These are phyloP conservation scores for Neodon shergylaensis DNA, from an alignment of 2,113 vertebrate genomes.

Conservation along the genomic window DNA sequence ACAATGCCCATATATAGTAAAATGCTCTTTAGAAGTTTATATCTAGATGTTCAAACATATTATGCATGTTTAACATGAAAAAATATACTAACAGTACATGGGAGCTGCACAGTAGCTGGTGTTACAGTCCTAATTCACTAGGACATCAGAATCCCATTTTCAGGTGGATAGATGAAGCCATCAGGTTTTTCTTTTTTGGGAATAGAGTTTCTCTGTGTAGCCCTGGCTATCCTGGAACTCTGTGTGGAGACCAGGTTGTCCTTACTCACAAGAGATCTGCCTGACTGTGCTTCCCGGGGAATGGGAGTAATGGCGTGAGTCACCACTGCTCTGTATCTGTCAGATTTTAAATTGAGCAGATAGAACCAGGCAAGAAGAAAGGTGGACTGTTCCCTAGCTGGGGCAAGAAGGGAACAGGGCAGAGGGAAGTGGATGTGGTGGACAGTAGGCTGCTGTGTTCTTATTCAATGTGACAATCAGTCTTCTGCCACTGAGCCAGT, in stretches of 20 bases:
- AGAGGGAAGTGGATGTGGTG: neutral
- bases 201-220: neutral
- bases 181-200: neutral
- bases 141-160: neutral
- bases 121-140: neutral
- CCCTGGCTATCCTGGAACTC: neutral
- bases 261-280: neutral
- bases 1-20: neutral
- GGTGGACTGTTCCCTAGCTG: no score
- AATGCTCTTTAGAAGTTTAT: constrained; percentile 40
- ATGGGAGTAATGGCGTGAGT: neutral
- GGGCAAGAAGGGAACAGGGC: neutral
- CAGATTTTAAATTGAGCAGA: neutral
- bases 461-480: neutral
- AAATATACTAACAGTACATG: neutral
- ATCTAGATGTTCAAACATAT: neutral
- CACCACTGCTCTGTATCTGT: neutral
- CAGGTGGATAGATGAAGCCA: neutral
- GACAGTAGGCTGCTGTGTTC: neutral
- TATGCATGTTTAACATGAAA: neutral
- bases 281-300: neutral
- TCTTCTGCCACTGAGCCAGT: neutral
- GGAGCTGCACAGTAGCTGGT: neutral
- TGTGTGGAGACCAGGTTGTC: neutral
- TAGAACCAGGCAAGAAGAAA: neutral